Conservation (phyloP, 2,888 invertebrate genomes). For the Tetheella fluctuosa region DNA sequence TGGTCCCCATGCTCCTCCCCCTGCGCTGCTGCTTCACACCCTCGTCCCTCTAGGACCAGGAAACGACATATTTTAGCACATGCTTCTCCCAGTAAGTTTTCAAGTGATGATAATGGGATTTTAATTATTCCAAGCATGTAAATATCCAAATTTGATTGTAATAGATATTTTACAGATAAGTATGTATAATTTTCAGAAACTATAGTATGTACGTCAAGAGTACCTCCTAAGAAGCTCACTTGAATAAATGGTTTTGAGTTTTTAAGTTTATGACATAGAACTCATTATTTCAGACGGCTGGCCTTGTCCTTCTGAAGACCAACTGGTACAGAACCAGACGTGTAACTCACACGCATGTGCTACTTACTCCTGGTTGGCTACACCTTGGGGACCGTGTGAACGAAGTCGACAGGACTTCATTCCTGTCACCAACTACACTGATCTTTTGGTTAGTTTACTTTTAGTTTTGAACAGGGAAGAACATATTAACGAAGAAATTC, state of each 20-base stretch:
- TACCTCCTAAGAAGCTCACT: too few species aligned
- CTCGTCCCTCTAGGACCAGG: conserved; percentile 58
- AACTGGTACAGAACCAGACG: conserved; percentile 81
- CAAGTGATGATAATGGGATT: background rate
- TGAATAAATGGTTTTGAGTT: background rate
- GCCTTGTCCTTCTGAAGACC: conserved; percentile 82
- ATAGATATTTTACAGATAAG: too few species aligned
- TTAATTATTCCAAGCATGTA: too few species aligned
- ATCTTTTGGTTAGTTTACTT: conserved; percentile 54
- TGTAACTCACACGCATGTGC: conserved; percentile 85
- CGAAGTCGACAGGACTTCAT: conserved; percentile 65
- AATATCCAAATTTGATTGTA: too few species aligned
- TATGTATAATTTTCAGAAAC: too few species aligned
- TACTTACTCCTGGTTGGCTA: conserved; percentile 85
- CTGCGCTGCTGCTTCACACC: conserved; percentile 63
- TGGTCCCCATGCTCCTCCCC: conserved; percentile 82
- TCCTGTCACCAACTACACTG: conserved; percentile 68
- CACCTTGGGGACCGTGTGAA: conserved; percentile 84
- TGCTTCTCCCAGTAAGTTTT: conserved; percentile 63
- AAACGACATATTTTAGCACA: conserved; percentile 68
- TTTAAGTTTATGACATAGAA: background rate
- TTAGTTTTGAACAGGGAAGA: too few species aligned
- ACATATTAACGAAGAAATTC: background rate
- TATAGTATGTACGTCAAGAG: too few species aligned
- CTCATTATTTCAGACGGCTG: conserved; percentile 77